Evolutionary conservation across 2,888 invertebrate genomes (phyloP), one percentile per base, ranked within the genome.

Genomic region (Nephrocerus scutellatus): DNA sequence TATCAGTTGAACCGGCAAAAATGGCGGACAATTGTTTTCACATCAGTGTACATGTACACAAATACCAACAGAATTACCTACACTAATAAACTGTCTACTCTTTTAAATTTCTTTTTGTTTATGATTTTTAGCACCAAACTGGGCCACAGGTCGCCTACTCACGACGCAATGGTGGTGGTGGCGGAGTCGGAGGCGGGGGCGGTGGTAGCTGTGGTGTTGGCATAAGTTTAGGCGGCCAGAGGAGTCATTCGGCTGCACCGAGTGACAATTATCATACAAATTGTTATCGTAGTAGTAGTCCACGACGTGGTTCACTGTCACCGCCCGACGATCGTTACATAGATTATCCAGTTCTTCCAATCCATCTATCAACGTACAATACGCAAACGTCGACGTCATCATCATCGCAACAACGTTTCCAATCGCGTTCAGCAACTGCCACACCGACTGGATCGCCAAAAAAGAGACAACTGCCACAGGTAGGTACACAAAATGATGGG

Each of bases 401-500:
- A 23, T 66, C 66, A 39, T 62, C 65, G 48, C 57, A 60, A 53
- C 74, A 80, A 48, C 75, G 85, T 51, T 86, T 86, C 66, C 82
- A 83, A 63, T 87, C 87, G 42, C 79, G 87, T 32, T 88, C 88
- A 39, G 88, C 90, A 46, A 91, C 90, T 41, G 90, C 87, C 54
- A 92, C 92, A 37, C 93, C 93, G 36, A 90, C 90, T 42, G 89
- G 91, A 46, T 92, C 91, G 51, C 92, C 93, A 36, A 95, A 95
- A 73, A 95, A 93, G 73, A 78, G 96, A 52, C 93, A 95, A 72
- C 78, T 96, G 61, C 96, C 96, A 52, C 89, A 91, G 72, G 91
- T 95, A 66, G 90, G 88, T 12, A 28, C 25, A 30, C 22, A 20
- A 22, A n/a, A n/a, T n/a, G n/a, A n/a, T n/a, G n/a, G n/a, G n/a